Conservation (phyloP, 2,797 vertebrate genomes). For the Passerculus sandwichensis region DNA sequence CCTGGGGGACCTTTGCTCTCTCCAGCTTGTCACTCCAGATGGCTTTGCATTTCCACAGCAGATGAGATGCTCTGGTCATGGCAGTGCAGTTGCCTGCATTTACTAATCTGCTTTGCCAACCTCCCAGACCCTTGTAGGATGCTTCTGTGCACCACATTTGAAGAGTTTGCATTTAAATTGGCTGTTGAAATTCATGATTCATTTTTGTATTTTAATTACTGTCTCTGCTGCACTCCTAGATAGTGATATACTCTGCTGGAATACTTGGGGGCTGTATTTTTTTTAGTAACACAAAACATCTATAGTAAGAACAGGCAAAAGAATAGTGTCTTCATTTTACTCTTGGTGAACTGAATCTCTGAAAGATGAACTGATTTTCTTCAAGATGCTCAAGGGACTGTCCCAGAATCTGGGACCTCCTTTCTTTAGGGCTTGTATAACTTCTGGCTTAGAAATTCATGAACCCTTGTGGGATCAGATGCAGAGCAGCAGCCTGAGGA, state of each 20-base stretch:
- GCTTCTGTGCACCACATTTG: not conserved
- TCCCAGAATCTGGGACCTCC: not conserved
- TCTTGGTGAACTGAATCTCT: not conserved
- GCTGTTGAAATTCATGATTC: slow-evolving; percentile 40
- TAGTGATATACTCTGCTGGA: not conserved
- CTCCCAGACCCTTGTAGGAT: not conserved
- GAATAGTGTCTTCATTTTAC: not conserved
- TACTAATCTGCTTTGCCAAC: not conserved
- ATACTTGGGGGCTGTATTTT: not conserved
- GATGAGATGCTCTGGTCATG: slow-evolving; percentile 51
- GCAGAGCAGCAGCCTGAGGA: not conserved
- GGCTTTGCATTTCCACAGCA: slow-evolving; percentile 62
- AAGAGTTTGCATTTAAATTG: slow-evolving; percentile 45
- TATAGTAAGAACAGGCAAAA: not conserved
- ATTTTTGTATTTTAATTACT: slow-evolving; percentile 45
- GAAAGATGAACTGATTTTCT: not conserved
- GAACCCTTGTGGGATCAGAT: not conserved
- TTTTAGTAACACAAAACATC: not conserved
- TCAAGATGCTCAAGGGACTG: not conserved
- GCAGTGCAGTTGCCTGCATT: slow-evolving; percentile 50
- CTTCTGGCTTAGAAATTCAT: not conserved
- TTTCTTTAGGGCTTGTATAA: not conserved
- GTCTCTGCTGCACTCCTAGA: not conserved
- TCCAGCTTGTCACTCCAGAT: slow-evolving; percentile 73
- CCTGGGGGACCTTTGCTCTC: slow-evolving; percentile 49